phyloP scores from a whole-genome alignment of 2,888 invertebrate species.

The Muschampia plurimacula region DNA sequence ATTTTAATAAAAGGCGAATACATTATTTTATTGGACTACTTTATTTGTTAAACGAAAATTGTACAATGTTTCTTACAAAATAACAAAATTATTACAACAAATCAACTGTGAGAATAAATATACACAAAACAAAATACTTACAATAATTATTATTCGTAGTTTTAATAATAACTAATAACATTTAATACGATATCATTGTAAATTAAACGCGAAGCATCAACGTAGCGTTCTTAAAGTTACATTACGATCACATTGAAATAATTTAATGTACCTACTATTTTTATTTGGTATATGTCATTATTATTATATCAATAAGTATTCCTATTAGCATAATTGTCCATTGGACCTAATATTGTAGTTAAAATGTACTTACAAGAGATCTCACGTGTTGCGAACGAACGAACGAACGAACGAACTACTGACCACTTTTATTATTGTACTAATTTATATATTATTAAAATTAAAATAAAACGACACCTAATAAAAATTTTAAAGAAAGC shows the following conservation, averaged over 20 bases:
- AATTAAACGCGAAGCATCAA: not conserved
- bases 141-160: not conserved
- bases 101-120: conserved; percentile 8
- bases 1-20: not conserved
- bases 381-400: conserved; percentile 13
- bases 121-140: conserved; percentile 17
- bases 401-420: not conserved
- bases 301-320: conserved; percentile 7
- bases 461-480: not conserved
- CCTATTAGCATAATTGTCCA: conserved; percentile 10
- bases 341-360: conserved; percentile 15
- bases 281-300: conserved; percentile 19
- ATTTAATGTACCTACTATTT: conserved; percentile 11
- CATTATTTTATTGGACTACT: conserved; percentile 20
- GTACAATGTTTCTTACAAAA: conserved; percentile 18
- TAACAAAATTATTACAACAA: conserved; percentile 24
- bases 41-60: conserved; percentile 29
- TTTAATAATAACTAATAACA: conserved; percentile 4
- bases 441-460: conserved; percentile 5
- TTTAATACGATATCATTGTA: not conserved
- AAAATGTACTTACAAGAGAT: conserved; percentile 33
- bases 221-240: not conserved
- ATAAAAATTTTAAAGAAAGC: not conserved
- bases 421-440: conserved; percentile 19
- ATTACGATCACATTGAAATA: conserved; percentile 25